A percentile compares a stretch with the other conserved stretches of the same genome.
Conservation (phyloP, 2,797 vertebrate genomes). For the Xenops minutus region DNA sequence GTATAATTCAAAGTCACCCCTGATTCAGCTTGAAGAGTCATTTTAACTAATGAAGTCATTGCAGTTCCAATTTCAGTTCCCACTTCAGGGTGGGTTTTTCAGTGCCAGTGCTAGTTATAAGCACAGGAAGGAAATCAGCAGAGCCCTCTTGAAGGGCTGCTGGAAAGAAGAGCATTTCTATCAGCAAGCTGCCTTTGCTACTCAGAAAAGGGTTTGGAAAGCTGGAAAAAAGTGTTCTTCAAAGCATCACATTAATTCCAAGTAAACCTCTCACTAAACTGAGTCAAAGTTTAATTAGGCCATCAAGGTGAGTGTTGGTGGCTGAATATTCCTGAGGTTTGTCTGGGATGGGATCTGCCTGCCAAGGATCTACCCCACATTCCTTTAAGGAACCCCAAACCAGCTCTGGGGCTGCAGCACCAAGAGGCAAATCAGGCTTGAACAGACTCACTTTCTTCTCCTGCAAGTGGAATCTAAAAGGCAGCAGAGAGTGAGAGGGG, state of each 20-base stretch:
- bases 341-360: not conserved
- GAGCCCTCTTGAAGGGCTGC: not conserved
- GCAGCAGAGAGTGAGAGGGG: not conserved
- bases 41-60: not conserved
- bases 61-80: not conserved
- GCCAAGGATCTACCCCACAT: not conserved
- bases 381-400: not conserved
- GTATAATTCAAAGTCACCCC: not conserved
- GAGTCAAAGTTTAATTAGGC: not conserved
- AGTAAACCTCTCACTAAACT: not conserved
- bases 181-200: not conserved
- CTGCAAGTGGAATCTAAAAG: not conserved
- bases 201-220: not conserved
- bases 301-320: too few species aligned
- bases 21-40: not conserved
- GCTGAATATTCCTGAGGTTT: not conserved
- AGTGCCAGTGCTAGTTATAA: not conserved
- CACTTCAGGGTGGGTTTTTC: not conserved
- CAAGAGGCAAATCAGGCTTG: not conserved
- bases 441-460: not conserved
- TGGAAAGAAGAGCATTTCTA: not conserved
- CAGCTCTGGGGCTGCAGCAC: not conserved
- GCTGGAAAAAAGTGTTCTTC: not conserved
- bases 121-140: not conserved
- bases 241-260: not conserved